These are phyloP conservation scores for Lepidocolaptes lacrymiger DNA, from an alignment of 2,797 vertebrate species.

Conservation along the genomic window DNA sequence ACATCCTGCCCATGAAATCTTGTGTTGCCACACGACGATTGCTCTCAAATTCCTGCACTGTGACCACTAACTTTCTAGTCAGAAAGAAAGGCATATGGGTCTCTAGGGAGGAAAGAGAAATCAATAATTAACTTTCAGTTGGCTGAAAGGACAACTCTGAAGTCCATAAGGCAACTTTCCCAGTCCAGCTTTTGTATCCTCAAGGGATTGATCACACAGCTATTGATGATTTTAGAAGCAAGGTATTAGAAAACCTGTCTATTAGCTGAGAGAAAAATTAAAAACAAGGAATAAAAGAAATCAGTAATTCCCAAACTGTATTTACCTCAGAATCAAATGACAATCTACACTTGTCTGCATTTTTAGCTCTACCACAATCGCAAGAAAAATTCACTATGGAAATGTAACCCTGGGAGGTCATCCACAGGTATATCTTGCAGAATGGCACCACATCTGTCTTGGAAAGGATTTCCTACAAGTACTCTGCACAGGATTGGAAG, in stretches of 20 bases:
- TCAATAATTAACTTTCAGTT: conserved; percentile 53
- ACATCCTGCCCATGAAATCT: not conserved
- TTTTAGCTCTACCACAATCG: conserved; percentile 1
- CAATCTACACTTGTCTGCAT: not conserved
- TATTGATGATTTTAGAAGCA: not conserved
- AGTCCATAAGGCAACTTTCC: conserved; percentile 14
- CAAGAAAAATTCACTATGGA: not conserved
- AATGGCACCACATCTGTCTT: not conserved
- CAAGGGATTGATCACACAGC: not conserved
- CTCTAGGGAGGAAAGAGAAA: conserved; percentile 15
- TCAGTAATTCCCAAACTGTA: not conserved
- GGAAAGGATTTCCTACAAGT: not conserved
- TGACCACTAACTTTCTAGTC: conserved; percentile 28
- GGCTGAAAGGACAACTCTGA: conserved; percentile 20
- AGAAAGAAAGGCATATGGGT: not conserved
- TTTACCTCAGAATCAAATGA: not conserved
- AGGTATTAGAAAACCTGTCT: not conserved
- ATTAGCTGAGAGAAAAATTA: not conserved
- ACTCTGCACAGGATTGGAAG: not conserved
- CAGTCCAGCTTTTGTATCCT: not conserved
- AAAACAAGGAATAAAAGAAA: not conserved
- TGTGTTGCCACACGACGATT: not conserved
- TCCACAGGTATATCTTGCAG: not conserved
- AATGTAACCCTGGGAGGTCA: not conserved
- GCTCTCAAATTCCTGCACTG: conserved; percentile 4